phyloP scores from a whole-genome alignment of 2,888 invertebrate genomes.

The Aphodius sticticus region DNA sequence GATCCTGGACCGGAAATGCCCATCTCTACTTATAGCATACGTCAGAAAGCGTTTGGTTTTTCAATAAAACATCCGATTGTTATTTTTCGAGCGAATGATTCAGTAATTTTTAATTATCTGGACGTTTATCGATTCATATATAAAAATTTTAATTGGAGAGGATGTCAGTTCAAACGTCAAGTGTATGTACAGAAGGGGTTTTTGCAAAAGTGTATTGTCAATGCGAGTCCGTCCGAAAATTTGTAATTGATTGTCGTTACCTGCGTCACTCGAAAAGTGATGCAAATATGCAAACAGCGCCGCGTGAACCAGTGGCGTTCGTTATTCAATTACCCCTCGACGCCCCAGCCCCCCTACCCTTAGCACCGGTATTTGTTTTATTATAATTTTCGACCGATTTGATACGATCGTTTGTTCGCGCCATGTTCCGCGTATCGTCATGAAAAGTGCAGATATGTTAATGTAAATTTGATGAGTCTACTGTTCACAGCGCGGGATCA shows the following conservation, averaged over 20 bases:
- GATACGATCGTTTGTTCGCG: conserved; percentile 10
- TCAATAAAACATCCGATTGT: too few relatives aligned
- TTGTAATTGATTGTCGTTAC: neutral
- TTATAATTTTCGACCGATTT: neutral
- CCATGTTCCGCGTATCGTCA: neutral
- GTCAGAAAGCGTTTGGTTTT: too few relatives aligned
- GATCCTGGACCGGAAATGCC: too few relatives aligned
- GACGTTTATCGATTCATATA: neutral
- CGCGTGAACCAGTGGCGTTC: neutral
- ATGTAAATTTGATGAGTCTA: conserved; percentile 21
- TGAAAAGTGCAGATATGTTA: conserved; percentile 23
- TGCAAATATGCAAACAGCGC: neutral
- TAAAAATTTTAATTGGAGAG: neutral
- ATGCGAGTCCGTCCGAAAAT: neutral
- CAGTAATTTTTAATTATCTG: neutral
- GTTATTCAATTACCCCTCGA: neutral
- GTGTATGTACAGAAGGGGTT: neutral
- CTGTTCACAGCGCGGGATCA: conserved; percentile 12
- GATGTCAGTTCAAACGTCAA: neutral
- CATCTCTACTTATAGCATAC: too few relatives aligned
- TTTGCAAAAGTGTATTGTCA: neutral
- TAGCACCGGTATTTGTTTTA: neutral
- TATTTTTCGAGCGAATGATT: neutral
- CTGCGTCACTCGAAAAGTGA: neutral
- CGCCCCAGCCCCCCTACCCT: neutral